These are phyloP conservation scores for Rhyacophila evoluta DNA, from an alignment of 2,888 invertebrate genomes.

Conservation along the genomic window DNA sequence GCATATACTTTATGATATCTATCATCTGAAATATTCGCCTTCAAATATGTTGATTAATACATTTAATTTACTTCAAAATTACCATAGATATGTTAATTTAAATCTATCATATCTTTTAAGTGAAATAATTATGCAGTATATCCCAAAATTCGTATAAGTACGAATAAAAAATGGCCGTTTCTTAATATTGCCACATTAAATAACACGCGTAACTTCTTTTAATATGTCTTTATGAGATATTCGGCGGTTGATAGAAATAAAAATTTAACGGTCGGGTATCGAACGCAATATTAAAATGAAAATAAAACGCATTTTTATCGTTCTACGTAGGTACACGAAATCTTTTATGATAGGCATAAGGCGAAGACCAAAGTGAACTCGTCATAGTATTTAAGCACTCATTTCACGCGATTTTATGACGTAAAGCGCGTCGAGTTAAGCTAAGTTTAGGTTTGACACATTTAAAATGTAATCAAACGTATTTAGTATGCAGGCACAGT, in stretches of 20 bases:
- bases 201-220: too few relatives aligned
- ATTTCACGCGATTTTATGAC: background rate
- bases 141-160: too few relatives aligned
- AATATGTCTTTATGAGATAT: background rate
- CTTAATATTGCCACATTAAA: too few relatives aligned
- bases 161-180: too few relatives aligned
- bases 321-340: background rate
- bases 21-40: too few relatives aligned
- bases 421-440: background rate
- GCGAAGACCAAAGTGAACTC: background rate
- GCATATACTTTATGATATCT: too few relatives aligned
- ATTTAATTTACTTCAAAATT: too few relatives aligned
- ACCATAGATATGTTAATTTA: too few relatives aligned
- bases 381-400: background rate
- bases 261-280: background rate
- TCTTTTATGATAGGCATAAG: background rate
- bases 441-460: background rate
- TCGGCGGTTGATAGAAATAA: background rate
- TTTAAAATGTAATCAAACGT: constrained; percentile 9
- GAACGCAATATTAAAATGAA: background rate
- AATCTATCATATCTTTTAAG: too few relatives aligned
- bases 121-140: too few relatives aligned
- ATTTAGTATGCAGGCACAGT: background rate
- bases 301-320: background rate
- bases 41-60: too few relatives aligned